These are phyloP conservation scores for Drosophila sordidula DNA, from an alignment of 2,888 invertebrate species.

Conservation along the genomic window DNA sequence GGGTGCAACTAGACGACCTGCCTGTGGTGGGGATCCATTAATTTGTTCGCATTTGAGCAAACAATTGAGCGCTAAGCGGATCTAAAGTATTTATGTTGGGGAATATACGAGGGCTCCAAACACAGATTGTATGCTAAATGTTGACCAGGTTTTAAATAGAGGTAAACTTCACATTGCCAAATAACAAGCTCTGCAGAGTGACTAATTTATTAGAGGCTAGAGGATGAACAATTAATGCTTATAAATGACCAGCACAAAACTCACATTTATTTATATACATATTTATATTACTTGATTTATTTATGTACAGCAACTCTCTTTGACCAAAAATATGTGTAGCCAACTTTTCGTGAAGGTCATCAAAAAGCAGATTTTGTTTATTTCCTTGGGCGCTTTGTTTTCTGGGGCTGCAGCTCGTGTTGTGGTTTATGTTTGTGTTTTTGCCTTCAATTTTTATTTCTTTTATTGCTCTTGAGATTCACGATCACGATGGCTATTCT, in stretches of 20 bases:
- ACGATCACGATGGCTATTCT: constrained; percentile 60
- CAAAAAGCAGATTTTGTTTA: constrained; percentile 27
- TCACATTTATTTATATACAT: neutral
- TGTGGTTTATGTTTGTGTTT: constrained; percentile 29
- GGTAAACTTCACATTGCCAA: constrained; percentile 24
- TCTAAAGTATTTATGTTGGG: constrained; percentile 35
- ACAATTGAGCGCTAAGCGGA: constrained; percentile 63
- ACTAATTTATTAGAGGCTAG: neutral
- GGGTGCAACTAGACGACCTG: constrained; percentile 13
- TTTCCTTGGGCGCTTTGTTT: constrained; percentile 35
- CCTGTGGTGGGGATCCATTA: constrained; percentile 13
- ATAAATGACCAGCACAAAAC: constrained; percentile 14
- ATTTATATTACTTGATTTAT: constrained; percentile 3
- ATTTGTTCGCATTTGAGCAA: constrained; percentile 35
- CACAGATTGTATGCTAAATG: neutral
- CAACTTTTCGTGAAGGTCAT: constrained; percentile 39
- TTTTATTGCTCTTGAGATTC: constrained; percentile 57
- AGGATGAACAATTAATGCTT: constrained; percentile 15
- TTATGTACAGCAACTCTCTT: constrained; percentile 22
- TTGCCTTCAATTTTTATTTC: constrained; percentile 49
- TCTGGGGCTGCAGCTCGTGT: constrained; percentile 10
- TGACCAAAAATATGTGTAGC: constrained; percentile 32
- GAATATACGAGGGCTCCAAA: neutral
- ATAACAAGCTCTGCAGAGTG: constrained; percentile 15
- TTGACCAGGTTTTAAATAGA: neutral